phyloP scores from a whole-genome alignment of 2,113 vertebrate genomes.

The Podarcis muralis region DNA sequence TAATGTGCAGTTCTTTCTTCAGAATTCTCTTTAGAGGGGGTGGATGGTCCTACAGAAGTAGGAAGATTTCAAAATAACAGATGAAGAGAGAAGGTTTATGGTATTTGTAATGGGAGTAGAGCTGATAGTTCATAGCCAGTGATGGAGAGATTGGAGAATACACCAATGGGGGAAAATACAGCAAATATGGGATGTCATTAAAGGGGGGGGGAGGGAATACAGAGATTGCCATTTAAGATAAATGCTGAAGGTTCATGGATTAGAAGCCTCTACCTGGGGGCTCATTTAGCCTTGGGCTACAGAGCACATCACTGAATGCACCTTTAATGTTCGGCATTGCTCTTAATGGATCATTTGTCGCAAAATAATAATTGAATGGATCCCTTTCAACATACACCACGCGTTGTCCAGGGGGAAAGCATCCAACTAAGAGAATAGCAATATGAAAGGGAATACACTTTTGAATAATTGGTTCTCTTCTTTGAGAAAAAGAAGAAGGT shows the following conservation, averaged over 20 bases:
- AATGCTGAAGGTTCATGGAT: constrained; percentile 37
- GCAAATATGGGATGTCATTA: constrained; percentile 29
- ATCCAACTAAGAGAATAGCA: background rate
- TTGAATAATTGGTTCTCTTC: background rate
- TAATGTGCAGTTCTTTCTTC: background rate
- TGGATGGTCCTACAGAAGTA: background rate
- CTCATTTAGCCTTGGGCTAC: constrained; percentile 41
- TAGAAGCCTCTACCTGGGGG: constrained; percentile 22
- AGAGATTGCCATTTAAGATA: constrained; percentile 25
- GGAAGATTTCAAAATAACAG: background rate
- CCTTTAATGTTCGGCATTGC: constrained; percentile 30
- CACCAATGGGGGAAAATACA: rapidly evolving
- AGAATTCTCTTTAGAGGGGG: background rate
- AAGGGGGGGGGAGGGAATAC: background rate
- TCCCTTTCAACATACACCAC: constrained; percentile 28
- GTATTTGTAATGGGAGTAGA: constrained; percentile 6
- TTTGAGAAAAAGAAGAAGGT: background rate
- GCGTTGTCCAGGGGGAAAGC: constrained; percentile 11
- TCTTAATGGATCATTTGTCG: constrained; percentile 49
- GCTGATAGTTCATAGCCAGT: background rate
- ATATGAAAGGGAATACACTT: background rate
- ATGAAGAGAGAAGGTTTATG: background rate
- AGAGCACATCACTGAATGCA: background rate
- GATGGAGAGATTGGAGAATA: background rate
- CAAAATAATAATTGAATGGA: constrained; percentile 52